Evolutionary conservation across 35 echinoderm and acorn worm species (phyloP), one percentile per base, ranked within the genome.

Genomic region (Holothuria glaberrima): DNA sequence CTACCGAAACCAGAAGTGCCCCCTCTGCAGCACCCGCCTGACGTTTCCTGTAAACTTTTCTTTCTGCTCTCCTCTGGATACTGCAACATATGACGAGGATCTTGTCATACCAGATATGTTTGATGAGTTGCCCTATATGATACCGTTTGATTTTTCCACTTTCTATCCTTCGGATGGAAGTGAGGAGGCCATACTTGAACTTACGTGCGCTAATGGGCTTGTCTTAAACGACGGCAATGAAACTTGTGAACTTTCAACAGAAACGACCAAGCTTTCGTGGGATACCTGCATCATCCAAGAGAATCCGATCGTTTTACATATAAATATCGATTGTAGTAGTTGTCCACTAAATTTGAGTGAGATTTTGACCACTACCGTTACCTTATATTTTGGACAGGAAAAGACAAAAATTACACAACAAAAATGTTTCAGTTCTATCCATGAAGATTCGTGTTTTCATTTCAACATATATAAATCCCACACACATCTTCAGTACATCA

Each of bases 111-210:
- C 36, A 4, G 36, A 7, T 41, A 41, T 41, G 7, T 41, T 4
- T 41, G 36, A 41, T 19, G 14, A 19, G 0, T 48, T 82, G 13
- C 79, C 79, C 3, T 50, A 82, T 0, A 33, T 58, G 20, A 82
- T 58, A 30, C 79, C 79, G 17, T 82, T 82, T 29, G 24, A 82
- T 60, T 82, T 82, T 0, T 82, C 79, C 21, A 56, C 57, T n/a
- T 41, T 41, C 36, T 41, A 4, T 29, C 2, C 20, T 12, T 65
- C 5, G 2, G 5, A 65, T 65, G 62, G 12, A 65, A n/a, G 12
- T 2, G 36, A 41, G 48, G 29, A 56, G 30, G 19, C 12, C 41
- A 82, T 9, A 82, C 57, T 19, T 5, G 20, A 16, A 17, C 31
- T 27, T 58, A 41, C 30, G 7, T 82, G 79, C 22, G 21, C 79